phyloP scores from a whole-genome alignment of 2,797 vertebrate genomes.

The Silurus aristotelis region DNA sequence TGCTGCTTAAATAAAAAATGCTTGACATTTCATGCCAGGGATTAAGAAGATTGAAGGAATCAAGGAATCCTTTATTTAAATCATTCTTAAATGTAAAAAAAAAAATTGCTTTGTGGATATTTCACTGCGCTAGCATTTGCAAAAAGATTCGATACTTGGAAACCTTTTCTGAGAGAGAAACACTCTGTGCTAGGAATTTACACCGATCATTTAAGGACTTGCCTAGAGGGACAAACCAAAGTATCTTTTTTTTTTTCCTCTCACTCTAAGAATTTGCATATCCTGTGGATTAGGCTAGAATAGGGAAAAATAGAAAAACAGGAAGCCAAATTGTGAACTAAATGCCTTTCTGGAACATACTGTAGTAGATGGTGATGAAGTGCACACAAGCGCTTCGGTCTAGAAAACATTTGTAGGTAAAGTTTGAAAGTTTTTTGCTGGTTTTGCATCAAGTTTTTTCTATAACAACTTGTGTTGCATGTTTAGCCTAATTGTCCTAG shows the following conservation, averaged over 20 bases:
- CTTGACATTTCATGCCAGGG: constrained; percentile 27
- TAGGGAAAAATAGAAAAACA: background rate
- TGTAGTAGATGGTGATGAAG: background rate
- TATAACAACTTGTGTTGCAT: background rate
- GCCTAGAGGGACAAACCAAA: background rate
- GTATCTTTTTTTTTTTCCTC: constrained; percentile 1
- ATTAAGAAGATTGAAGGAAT: constrained; percentile 29
- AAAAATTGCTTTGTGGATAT: background rate
- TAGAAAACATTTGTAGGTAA: background rate
- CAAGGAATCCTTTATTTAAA: constrained; percentile 45
- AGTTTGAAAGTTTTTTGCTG: background rate
- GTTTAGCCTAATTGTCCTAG: background rate
- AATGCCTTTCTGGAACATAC: background rate
- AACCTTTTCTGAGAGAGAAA: background rate
- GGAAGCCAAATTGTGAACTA: background rate
- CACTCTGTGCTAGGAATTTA: background rate
- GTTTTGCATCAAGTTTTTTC: background rate
- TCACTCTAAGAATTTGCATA: background rate
- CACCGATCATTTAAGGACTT: background rate
- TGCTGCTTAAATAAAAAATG: background rate
- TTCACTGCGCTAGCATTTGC: background rate
- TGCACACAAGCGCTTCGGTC: background rate
- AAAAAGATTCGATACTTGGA: background rate
- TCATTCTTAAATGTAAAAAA: constrained; percentile 60
- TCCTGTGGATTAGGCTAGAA: background rate